phyloP scores from a whole-genome alignment of 2,113 vertebrate genomes.

The Barnardius zonarius region DNA sequence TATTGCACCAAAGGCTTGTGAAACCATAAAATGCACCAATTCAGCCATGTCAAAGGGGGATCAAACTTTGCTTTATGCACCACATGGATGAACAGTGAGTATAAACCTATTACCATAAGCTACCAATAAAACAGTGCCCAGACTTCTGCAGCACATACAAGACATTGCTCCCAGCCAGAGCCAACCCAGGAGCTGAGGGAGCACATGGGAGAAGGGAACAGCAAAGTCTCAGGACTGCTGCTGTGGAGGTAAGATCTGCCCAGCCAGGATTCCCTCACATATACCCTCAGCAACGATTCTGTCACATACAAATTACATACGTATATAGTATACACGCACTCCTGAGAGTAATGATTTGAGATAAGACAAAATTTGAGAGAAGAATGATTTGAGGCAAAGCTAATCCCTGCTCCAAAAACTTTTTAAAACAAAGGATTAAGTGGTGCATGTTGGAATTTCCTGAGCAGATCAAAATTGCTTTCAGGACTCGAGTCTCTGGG shows the following conservation, averaged over 20 bases:
- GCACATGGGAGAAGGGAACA: background rate
- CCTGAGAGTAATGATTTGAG: background rate
- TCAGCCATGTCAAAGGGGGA: background rate
- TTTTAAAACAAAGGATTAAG: background rate
- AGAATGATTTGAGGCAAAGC: background rate
- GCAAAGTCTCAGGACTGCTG: background rate
- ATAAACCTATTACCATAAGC: too few relatives aligned
- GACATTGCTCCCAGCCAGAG: background rate
- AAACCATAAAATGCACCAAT: background rate
- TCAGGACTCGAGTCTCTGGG: background rate
- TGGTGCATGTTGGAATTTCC: accelerated
- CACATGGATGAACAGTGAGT: background rate
- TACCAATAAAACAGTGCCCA: background rate
- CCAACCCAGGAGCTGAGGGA: background rate
- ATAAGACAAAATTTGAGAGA: background rate
- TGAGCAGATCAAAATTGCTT: background rate
- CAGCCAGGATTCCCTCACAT: background rate
- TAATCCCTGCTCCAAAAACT: background rate
- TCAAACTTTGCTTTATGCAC: background rate
- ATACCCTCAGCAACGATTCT: background rate
- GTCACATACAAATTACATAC: background rate
- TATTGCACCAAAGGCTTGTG: background rate
- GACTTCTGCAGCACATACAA: background rate
- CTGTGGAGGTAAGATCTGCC: background rate
- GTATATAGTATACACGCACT: background rate